phyloP scores from a whole-genome alignment of 2,113 vertebrate species.

The Callithrix jacchus region DNA sequence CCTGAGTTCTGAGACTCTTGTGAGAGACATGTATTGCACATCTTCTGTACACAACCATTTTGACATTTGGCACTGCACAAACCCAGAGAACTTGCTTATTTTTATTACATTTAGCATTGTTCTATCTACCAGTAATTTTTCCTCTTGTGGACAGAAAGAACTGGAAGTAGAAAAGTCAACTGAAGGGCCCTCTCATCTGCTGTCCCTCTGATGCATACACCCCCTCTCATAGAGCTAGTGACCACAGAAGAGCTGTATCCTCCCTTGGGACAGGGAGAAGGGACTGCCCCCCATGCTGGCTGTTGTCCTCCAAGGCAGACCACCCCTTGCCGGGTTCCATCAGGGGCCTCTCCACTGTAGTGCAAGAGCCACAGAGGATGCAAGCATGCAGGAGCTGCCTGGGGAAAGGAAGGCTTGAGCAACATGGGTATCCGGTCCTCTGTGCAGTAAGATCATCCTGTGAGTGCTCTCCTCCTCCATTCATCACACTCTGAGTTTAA shows the following conservation, averaged over 20 bases:
- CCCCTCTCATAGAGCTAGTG: background rate
- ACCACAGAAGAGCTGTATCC: background rate
- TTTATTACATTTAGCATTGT: background rate
- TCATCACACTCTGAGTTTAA: background rate
- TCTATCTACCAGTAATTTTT: background rate
- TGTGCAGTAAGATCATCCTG: background rate
- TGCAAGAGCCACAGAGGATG: accelerated
- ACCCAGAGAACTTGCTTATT: background rate
- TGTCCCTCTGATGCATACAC: too few relatives aligned
- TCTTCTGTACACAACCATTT: background rate
- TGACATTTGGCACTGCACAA: background rate
- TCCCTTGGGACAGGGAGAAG: background rate
- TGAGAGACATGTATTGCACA: background rate
- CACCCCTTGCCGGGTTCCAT: background rate
- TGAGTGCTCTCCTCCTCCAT: background rate
- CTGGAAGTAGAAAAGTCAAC: background rate
- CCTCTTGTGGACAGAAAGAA: background rate
- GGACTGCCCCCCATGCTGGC: background rate
- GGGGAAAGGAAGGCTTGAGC: background rate
- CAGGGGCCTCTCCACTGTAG: background rate
- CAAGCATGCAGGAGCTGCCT: background rate
- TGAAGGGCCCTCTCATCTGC: background rate
- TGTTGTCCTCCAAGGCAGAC: background rate
- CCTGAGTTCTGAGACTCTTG: background rate
- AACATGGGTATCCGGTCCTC: background rate